phyloP scores from a whole-genome alignment of 2,888 invertebrate species.

The Incurvaria masculella region DNA sequence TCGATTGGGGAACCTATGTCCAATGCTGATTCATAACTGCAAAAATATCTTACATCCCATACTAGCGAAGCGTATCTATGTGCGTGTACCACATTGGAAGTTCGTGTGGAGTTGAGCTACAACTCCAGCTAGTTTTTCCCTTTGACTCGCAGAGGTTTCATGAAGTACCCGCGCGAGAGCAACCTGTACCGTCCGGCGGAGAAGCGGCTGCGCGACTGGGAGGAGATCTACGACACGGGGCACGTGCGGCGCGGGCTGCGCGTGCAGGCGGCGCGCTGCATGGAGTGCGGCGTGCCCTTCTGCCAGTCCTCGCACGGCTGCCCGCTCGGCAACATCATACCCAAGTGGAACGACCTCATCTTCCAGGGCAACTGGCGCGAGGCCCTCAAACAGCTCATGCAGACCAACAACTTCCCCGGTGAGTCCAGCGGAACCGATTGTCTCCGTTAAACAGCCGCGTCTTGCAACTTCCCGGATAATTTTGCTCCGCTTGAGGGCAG shows the following conservation, averaged over 20 bases:
- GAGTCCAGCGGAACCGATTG: too few relatives aligned
- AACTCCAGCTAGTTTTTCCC: not conserved
- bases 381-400: slow-evolving; percentile 87
- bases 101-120: not conserved
- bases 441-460: too few relatives aligned
- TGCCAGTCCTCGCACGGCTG: slow-evolving; percentile 93
- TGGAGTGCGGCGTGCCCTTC: slow-evolving; percentile 99
- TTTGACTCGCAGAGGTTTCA: slow-evolving; percentile 72
- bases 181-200: slow-evolving; percentile 82
- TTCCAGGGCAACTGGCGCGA: slow-evolving; percentile 93
- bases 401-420: slow-evolving; percentile 99
- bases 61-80: too few relatives aligned
- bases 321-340: slow-evolving; percentile 97
- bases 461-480: too few relatives aligned
- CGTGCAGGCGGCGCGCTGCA: slow-evolving; percentile 91
- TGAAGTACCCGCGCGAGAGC: slow-evolving; percentile 92
- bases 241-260: slow-evolving; percentile 87
- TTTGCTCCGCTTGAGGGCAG: too few relatives aligned
- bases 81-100: too few relatives aligned
- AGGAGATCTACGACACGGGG: slow-evolving; percentile 89
- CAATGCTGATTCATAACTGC: too few relatives aligned
- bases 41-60: too few relatives aligned
- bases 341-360: slow-evolving; percentile 98
- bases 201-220: slow-evolving; percentile 90
- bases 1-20: too few relatives aligned